Evolutionary conservation across 2,888 invertebrate genomes (phyloP), one percentile per base, ranked within the genome.

Genomic region (Tromatobia lineatoria): DNA sequence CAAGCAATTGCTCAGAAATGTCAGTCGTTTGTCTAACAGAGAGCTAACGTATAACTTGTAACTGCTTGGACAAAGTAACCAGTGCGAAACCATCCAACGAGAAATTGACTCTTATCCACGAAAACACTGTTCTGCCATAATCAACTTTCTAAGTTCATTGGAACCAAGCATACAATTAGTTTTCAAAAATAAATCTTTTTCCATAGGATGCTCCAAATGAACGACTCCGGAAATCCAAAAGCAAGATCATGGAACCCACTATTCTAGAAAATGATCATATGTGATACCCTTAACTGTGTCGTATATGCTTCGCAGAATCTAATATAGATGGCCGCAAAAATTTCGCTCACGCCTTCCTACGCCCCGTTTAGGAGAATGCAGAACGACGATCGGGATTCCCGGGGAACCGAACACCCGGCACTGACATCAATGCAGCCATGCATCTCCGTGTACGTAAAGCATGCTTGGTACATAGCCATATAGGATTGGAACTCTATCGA

Each of bases 351-450:
- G 18, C 29, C 7, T 45, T 54, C n/a, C 61, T 23, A 1, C 45
- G n/a, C 45, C 18, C 29, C 50, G 57, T 67, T 82, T 25, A 34
- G 3, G 34, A 20, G 64, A 8, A 7, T 45, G 47, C 57, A 25
- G 18, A 67, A 57, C 67, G 69, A 20, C 52, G 64, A 47, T 66
- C 61, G 52, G 38, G n/a, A 25, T 75, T 66, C 78, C 54, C 79
- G 13, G 25, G 79, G 69, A 78, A 47, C 10, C 47, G 57, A 64
- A 77, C 64, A 71, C 61, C 64, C 74, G 42, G 64, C 18, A 80
- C 10, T 57, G 74, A 54, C 74, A 79, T 75, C 64, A 83, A 79
- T 74, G 79, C 82, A 70, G 70, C 54, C 54, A 57, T 70, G 78
- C 74, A 74, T 82, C 57, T 74, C 69, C 18, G 69, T n/a, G 20